Evolutionary conservation across 2,797 vertebrate genomes (phyloP).

Genomic region (Buphagus erythrorhynchus): DNA sequence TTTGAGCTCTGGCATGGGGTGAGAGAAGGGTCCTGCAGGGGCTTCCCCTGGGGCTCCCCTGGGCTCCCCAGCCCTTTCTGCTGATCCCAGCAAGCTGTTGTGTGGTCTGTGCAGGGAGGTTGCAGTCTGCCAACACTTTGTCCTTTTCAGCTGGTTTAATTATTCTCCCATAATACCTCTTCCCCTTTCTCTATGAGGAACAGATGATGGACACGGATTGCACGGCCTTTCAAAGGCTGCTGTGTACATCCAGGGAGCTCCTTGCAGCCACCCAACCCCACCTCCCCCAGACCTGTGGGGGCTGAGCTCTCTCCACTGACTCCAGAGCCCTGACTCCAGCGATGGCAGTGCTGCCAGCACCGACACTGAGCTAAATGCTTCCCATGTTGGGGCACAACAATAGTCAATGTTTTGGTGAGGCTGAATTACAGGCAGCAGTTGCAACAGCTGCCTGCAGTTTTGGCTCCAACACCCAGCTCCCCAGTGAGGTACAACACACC

Average conservation of each 20-base stretch:
- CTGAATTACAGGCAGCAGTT: slow-evolving; percentile 54
- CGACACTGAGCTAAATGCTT: slow-evolving; percentile 62
- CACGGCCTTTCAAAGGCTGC: neutral
- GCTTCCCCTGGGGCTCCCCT: neutral
- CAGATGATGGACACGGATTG: slow-evolving; percentile 48
- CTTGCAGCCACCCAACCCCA: slow-evolving; percentile 29
- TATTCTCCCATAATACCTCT: slow-evolving; percentile 71
- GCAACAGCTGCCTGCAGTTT: slow-evolving; percentile 71
- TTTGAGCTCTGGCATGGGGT: neutral
- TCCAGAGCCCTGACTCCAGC: slow-evolving; percentile 23
- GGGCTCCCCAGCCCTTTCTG: neutral
- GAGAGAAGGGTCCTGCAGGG: neutral
- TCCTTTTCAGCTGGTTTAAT: slow-evolving; percentile 68
- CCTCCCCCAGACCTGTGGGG: neutral
- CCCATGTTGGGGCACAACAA: slow-evolving; percentile 62
- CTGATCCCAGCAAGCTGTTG: slow-evolving; percentile 66
- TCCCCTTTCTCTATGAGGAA: slow-evolving; percentile 66
- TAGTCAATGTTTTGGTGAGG: slow-evolving; percentile 71
- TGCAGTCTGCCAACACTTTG: slow-evolving; percentile 61
- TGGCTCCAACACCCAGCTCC: slow-evolving; percentile 62
- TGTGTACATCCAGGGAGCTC: neutral
- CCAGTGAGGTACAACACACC: slow-evolving; percentile 56
- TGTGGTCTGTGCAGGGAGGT: slow-evolving; percentile 29
- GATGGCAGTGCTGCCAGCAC: slow-evolving; percentile 33
- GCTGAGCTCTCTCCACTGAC: neutral